Conservation (phyloP, 2,888 invertebrate species). For the Pediacus dermestoides region DNA sequence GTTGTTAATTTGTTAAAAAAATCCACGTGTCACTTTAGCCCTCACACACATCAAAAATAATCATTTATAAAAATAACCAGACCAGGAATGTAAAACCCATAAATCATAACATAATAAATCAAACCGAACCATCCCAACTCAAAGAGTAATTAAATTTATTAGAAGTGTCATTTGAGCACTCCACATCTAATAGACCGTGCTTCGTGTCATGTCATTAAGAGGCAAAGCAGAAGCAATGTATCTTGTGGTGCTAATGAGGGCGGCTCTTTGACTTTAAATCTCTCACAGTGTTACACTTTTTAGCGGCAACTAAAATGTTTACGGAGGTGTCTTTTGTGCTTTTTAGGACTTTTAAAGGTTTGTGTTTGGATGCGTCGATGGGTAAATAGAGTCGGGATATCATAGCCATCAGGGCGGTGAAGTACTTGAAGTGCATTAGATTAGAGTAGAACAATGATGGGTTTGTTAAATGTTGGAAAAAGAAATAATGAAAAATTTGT, state of each 20-base stretch:
- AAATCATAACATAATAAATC: conserved; percentile 35
- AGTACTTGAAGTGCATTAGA: too few relatives aligned
- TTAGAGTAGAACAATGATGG: too few relatives aligned
- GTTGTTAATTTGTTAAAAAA: too few relatives aligned
- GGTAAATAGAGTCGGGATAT: conserved; percentile 9
- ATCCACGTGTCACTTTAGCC: too few relatives aligned
- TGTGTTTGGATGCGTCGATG: conserved; percentile 7
- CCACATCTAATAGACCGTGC: conserved; percentile 33
- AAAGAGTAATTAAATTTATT: conserved; percentile 36
- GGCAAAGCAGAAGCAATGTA: conserved; percentile 30
- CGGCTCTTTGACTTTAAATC: conserved; percentile 25
- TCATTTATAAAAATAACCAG: conserved; percentile 28
- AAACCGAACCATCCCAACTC: conserved; percentile 26
- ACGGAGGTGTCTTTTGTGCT: conserved; percentile 16
- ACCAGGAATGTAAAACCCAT: conserved; percentile 15
- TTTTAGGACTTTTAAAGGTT: conserved; percentile 11
- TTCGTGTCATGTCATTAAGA: conserved; percentile 35
- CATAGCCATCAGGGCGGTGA: too few relatives aligned
- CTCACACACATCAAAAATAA: conserved; percentile 27
- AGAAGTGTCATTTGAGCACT: conserved; percentile 31
- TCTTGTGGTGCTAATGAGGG: conserved; percentile 35
- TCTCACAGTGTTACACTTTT: conserved; percentile 17
- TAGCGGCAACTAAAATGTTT: conserved; percentile 20
- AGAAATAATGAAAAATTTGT: too few relatives aligned
- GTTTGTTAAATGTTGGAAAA: too few relatives aligned